Conservation (phyloP, 2,797 vertebrate genomes). For the Capromys pilorides region DNA sequence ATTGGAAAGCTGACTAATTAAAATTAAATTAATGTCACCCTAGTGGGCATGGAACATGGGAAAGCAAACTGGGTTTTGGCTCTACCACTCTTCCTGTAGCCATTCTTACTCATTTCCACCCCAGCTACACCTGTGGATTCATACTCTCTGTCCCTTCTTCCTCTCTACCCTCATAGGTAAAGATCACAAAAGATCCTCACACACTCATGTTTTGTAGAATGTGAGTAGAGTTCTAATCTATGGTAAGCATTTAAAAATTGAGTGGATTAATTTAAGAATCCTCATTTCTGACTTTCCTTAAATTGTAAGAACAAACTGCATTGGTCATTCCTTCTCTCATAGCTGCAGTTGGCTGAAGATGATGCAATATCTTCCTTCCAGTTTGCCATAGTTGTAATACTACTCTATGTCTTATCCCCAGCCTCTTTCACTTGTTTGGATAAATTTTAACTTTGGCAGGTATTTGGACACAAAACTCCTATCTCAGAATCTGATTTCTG, state of each 20-base stretch:
- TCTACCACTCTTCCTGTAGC: background rate
- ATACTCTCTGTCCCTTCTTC: background rate
- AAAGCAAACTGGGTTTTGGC: background rate
- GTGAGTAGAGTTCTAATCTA: background rate
- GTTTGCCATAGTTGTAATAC: background rate
- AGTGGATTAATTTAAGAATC: background rate
- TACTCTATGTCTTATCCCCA: background rate
- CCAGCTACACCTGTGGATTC: background rate
- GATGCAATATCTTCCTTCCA: background rate
- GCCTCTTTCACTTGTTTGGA: background rate
- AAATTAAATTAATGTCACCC: background rate
- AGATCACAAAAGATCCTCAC: background rate
- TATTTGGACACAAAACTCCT: background rate
- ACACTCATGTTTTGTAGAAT: background rate
- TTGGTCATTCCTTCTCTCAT: background rate
- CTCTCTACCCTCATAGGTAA: background rate
- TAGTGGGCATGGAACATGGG: background rate
- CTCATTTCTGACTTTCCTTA: slow-evolving; percentile 5
- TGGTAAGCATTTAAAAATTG: background rate
- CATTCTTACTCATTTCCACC: background rate
- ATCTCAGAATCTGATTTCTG: slow-evolving; percentile 3
- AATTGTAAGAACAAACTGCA: background rate
- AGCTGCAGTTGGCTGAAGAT: background rate
- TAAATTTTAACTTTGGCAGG: background rate
- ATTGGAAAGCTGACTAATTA: background rate